Conservation (phyloP, 2,797 vertebrate genomes). For the Malurus leucopterus region DNA sequence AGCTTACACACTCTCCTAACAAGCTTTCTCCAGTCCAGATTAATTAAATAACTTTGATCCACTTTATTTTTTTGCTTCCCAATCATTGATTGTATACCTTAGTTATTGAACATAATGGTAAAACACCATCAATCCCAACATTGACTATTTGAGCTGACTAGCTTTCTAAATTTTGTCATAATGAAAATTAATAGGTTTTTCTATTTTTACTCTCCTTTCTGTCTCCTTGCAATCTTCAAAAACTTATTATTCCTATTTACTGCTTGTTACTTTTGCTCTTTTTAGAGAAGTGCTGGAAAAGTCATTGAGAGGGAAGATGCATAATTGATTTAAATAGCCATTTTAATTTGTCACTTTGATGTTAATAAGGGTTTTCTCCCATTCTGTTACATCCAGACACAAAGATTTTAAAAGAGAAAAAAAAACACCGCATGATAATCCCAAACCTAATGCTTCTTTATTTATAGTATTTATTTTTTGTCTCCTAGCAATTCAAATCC, state of each 20-base stretch:
- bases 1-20: background rate
- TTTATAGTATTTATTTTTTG: background rate
- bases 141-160: background rate
- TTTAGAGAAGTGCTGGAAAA: background rate
- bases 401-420: background rate
- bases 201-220: background rate
- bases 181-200: background rate
- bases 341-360: background rate
- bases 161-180: background rate
- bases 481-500: background rate
- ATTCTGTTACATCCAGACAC: background rate
- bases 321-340: background rate
- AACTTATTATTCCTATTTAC: background rate
- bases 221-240: background rate
- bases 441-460: background rate
- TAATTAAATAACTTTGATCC: background rate
- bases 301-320: background rate
- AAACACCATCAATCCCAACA: background rate
- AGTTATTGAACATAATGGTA: background rate
- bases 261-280: background rate
- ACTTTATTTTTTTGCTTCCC: background rate
- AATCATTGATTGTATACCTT: background rate
- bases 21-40: background rate
- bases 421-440: fast-evolving
- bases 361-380: background rate